These are phyloP conservation scores for Planiliza haematocheilus DNA, from an alignment of 2,113 vertebrate genomes.

Conservation along the genomic window DNA sequence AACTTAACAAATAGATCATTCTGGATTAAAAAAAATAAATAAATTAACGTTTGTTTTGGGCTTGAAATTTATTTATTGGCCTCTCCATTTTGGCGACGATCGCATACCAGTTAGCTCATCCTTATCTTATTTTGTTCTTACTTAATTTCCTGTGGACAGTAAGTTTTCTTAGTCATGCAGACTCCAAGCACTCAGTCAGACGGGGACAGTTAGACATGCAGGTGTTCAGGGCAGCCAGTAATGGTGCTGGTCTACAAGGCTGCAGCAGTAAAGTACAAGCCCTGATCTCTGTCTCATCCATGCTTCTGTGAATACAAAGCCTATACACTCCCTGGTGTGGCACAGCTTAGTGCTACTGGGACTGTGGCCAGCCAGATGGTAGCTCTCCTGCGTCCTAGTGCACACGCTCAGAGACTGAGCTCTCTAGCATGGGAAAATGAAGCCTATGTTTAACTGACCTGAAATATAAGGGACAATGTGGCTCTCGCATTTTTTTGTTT, in stretches of 20 bases:
- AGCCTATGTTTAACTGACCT: constrained; percentile 79
- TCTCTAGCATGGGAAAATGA: constrained; percentile 85
- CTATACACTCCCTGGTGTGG: constrained; percentile 81
- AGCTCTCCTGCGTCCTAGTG: constrained; percentile 87
- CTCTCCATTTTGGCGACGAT: constrained; percentile 69
- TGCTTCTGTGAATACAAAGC: constrained; percentile 87
- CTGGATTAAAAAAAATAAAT: constrained; percentile 26
- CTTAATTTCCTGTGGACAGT: constrained; percentile 49
- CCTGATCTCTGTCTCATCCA: constrained; percentile 81
- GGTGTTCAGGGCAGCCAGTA: constrained; percentile 82
- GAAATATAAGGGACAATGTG: constrained; percentile 67
- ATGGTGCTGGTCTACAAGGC: constrained; percentile 70
- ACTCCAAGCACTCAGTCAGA: constrained; percentile 61
- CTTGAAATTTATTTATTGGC: constrained; percentile 73
- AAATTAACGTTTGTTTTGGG: constrained; percentile 47
- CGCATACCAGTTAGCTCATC: constrained; percentile 78
- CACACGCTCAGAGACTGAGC: constrained; percentile 88
- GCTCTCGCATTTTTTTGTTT: constrained; percentile 67
- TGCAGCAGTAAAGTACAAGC: constrained; percentile 72
- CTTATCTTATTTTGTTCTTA: constrained; percentile 44
- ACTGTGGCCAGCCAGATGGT: constrained; percentile 83
- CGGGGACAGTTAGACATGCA: constrained; percentile 61
- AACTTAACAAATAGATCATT: constrained; percentile 46
- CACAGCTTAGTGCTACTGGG: constrained; percentile 72
- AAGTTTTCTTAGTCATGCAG: constrained; percentile 71